A percentile compares a stretch with the other conserved stretches of the same genome.
phyloP scores from a whole-genome alignment of 2,113 vertebrate genomes.

The Oreotragus oreotragus region DNA sequence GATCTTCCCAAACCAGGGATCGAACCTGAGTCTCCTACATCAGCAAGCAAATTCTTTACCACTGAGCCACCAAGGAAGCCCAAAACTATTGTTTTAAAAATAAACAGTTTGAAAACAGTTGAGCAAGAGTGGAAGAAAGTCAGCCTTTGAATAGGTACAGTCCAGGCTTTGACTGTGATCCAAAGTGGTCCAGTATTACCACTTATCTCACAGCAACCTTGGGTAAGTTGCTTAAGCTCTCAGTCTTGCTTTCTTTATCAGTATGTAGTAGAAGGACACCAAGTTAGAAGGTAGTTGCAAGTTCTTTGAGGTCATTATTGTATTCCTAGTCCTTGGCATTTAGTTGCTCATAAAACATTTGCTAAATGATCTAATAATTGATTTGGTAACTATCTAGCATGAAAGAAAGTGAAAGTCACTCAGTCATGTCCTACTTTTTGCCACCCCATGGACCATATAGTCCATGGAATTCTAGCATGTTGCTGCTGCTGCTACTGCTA shows the following conservation, averaged over 20 bases:
- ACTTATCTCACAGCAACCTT: not conserved
- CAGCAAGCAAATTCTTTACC: not conserved
- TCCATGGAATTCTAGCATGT: not conserved
- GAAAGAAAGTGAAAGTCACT: not conserved
- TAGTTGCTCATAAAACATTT: not conserved
- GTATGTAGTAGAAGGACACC: not conserved
- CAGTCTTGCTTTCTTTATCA: not conserved
- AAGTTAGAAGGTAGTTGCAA: not conserved
- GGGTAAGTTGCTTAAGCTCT: not conserved
- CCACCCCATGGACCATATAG: not conserved
- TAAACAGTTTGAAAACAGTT: not conserved
- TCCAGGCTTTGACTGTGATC: not conserved
- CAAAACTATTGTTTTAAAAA: not conserved
- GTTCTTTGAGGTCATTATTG: not conserved
- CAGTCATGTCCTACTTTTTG: not conserved
- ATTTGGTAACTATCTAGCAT: not conserved
- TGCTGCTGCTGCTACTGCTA: too few relatives aligned
- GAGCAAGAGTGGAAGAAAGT: not conserved
- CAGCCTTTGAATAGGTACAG: not conserved
- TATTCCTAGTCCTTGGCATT: not conserved
- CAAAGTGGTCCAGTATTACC: not conserved
- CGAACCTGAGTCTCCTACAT: not conserved
- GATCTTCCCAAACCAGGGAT: not conserved
- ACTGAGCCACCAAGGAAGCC: not conserved
- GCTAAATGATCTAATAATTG: not conserved